Evolutionary conservation across 2,113 vertebrate species (phyloP), one percentile per base, ranked within the genome.

Genomic region (Isurus oxyrinchus): DNA sequence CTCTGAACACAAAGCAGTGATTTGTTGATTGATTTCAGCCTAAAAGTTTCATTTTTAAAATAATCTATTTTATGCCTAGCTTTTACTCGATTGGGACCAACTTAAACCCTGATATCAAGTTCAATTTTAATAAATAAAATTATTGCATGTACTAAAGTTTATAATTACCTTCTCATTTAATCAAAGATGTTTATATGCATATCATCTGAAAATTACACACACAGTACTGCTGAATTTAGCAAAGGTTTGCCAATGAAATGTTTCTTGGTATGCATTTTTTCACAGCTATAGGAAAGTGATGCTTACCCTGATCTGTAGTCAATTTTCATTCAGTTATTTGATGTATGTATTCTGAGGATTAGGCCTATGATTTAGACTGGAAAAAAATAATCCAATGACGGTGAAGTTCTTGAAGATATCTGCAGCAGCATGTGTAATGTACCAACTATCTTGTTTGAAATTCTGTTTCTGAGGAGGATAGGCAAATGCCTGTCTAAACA

Each of bases 301-400:
- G 31, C 8, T 35, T 91, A 23, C 14, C n/a, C 27, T 59, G 14
- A 31, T 16, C 14, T 63, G 84, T 6, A 91, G 61, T 94, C 16
- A n/a, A 0, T 61, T 93, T 93, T 61, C 35, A 93, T 81, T 81
- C 76, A 90, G 35, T 93, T n/a, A 93, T 93, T 93, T 63, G 90
- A 94, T 40, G 19, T 40, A n/a, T 94, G 59, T 8, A 63, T 44
- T 94, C 31, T 25, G 35, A 61, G 14, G 14, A 40, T 94, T 59
- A 35, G 11, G 5, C 5, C 55, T 31, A 7, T 87, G 55, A 40
- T 1, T 63, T 94, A 40, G n/a, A 57, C 11, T 40, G 90, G 90
- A n/a, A 91, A 31, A 67, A 91, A 61, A 61, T 84, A 53, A 88
- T 59, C 14, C 31, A 91, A 57, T 91, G 53, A 19, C 88, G n/a